These are phyloP conservation scores for Atherix ibis DNA, from an alignment of 2,888 invertebrate species.

Conservation along the genomic window DNA sequence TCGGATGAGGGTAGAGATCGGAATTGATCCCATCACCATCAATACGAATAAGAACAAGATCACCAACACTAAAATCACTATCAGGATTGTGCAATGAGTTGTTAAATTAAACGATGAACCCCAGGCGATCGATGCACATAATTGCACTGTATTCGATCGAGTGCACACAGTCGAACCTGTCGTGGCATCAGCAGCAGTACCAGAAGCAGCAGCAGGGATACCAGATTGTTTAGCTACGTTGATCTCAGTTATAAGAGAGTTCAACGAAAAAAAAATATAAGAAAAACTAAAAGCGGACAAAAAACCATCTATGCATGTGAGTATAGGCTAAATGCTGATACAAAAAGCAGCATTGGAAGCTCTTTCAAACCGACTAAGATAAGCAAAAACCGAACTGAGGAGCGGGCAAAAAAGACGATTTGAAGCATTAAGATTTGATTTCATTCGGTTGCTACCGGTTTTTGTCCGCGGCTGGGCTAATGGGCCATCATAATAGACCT, in stretches of 20 bases:
- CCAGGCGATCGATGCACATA: slow-evolving; percentile 4
- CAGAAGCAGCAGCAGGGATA: neutral
- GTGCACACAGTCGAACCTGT: neutral
- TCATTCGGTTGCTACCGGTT: slow-evolving; percentile 11
- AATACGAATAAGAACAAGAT: too few species aligned
- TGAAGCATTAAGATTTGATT: slow-evolving; percentile 11
- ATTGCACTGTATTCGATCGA: neutral
- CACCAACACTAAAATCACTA: too few species aligned
- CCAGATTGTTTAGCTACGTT: slow-evolving; percentile 1
- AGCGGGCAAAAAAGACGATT: too few species aligned
- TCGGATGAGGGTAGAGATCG: too few species aligned
- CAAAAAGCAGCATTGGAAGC: neutral
- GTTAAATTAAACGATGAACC: slow-evolving; percentile 10
- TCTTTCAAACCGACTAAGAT: neutral
- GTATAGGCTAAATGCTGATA: neutral
- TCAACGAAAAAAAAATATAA: too few species aligned
- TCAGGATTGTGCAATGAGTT: slow-evolving; percentile 9
- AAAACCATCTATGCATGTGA: slow-evolving; percentile 1
- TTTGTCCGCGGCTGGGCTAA: slow-evolving; percentile 4
- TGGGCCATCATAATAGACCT: neutral
- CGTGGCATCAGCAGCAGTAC: neutral
- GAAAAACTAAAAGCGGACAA: too few species aligned
- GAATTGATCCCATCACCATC: too few species aligned
- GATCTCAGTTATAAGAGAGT: too few species aligned
- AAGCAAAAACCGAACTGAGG: slow-evolving; percentile 8